Evolutionary conservation across 2,797 vertebrate species (phyloP).

Genomic region (Acropternis orthonyx): DNA sequence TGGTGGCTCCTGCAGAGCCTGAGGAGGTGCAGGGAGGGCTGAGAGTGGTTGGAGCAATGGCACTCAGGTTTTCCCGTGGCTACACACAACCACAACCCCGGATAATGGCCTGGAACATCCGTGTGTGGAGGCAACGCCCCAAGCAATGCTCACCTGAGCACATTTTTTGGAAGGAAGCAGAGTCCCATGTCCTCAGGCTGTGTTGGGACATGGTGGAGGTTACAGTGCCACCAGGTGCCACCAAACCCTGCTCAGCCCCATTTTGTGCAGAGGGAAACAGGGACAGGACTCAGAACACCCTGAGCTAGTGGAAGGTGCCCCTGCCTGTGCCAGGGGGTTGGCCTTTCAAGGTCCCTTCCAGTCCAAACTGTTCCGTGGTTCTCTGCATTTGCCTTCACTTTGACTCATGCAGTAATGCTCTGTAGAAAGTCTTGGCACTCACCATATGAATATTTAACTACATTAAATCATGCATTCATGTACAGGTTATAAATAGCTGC

Average conservation of each 20-base stretch:
- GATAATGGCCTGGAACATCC: accelerated
- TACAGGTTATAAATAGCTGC: not conserved
- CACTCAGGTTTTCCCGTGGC: not conserved
- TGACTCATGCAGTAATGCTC: not conserved
- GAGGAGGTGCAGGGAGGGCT: not conserved
- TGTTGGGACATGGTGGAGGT: not conserved
- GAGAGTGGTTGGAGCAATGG: accelerated
- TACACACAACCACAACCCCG: accelerated
- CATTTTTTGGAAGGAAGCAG: not conserved
- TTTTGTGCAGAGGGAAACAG: not conserved
- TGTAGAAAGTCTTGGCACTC: slow-evolving; percentile 18
- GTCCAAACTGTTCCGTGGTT: not conserved
- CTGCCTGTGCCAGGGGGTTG: not conserved
- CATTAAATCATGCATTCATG: slow-evolving; percentile 16
- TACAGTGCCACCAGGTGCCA: not conserved
- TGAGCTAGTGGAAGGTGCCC: not conserved
- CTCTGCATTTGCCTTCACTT: not conserved
- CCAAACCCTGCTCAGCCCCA: not conserved
- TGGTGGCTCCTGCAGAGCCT: accelerated
- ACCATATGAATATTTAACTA: not conserved
- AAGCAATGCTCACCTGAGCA: not conserved
- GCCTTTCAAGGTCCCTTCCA: not conserved
- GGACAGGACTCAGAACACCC: not conserved
- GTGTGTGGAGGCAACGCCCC: accelerated
- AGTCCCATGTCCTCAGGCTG: accelerated